These are phyloP conservation scores for Hyalella azteca DNA, from an alignment of 2,888 invertebrate genomes.

Conservation along the genomic window DNA sequence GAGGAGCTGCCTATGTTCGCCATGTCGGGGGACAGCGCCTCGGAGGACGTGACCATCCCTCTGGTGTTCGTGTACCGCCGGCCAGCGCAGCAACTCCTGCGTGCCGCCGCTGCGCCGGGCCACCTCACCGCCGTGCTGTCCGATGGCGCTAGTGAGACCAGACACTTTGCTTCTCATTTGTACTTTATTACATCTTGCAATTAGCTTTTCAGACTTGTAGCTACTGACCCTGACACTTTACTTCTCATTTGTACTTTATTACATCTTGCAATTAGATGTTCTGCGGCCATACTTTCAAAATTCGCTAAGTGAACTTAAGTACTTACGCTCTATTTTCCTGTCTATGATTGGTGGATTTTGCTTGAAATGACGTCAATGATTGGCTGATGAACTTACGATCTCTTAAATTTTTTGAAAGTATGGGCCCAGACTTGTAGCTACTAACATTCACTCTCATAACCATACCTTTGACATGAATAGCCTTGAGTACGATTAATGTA, in stretches of 20 bases:
- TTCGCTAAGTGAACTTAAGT: no score
- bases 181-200: background rate
- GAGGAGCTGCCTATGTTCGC: constrained; percentile 77
- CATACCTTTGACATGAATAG: no score
- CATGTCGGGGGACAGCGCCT: constrained; percentile 92
- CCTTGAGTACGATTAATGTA: no score
- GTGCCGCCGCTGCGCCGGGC: constrained; percentile 62
- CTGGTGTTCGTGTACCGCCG: constrained; percentile 86
- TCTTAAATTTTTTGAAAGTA: no score
- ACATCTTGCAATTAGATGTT: background rate
- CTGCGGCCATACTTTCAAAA: no score
- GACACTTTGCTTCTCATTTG: background rate
- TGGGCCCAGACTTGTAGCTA: no score
- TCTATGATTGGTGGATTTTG: no score
- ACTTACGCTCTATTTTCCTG: no score
- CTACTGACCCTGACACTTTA: background rate
- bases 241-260: background rate
- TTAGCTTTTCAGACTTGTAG: background rate
- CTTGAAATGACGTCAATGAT: no score
- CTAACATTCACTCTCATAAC: no score
- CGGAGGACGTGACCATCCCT: constrained; percentile 82
- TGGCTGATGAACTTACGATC: no score
- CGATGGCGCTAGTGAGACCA: background rate
- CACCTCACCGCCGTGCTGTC: constrained; percentile 11
- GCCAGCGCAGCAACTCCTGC: constrained; percentile 75